Percentiles rank a stretch among this genome's conserved stretches.
Evolutionary conservation across 2,888 invertebrate genomes (phyloP).

Genomic region (Lacanobia oleracea): DNA sequence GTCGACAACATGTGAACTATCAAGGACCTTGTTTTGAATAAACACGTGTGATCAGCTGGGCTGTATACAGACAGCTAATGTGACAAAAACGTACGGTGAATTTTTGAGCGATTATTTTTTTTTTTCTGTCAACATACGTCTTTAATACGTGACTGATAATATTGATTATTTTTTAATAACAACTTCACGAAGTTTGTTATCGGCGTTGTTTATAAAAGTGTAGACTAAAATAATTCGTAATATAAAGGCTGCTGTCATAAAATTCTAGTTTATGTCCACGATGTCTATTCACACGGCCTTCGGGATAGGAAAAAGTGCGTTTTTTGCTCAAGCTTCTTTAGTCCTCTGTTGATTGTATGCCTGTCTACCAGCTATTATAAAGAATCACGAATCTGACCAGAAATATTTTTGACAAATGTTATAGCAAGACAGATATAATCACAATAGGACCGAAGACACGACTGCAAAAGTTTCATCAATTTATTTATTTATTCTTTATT

Average conservation of each 20-base stretch:
- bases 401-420: constrained; percentile 8
- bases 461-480: background rate
- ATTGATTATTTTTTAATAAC: constrained; percentile 17
- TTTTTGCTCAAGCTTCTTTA: constrained; percentile 47
- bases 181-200: constrained; percentile 28
- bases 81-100: constrained; percentile 43
- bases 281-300: constrained; percentile 50
- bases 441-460: background rate
- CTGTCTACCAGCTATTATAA: constrained; percentile 8
- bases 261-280: constrained; percentile 23
- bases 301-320: constrained; percentile 38
- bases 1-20: constrained; percentile 72
- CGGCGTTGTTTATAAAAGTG: constrained; percentile 11
- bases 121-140: background rate
- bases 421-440: background rate
- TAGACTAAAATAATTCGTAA: background rate
- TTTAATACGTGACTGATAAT: constrained; percentile 12
- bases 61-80: constrained; percentile 32
- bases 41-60: constrained; percentile 57
- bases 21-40: constrained; percentile 59
- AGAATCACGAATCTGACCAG: constrained; percentile 20
- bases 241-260: constrained; percentile 8
- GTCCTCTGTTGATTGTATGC: constrained; percentile 14
- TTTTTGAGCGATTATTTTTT: background rate
- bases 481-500: constrained; percentile 8